Percentiles rank a stretch among this genome's conserved stretches.
Evolutionary conservation across 2,797 vertebrate species (phyloP).

Genomic region (Kryptopterus vitreolus): DNA sequence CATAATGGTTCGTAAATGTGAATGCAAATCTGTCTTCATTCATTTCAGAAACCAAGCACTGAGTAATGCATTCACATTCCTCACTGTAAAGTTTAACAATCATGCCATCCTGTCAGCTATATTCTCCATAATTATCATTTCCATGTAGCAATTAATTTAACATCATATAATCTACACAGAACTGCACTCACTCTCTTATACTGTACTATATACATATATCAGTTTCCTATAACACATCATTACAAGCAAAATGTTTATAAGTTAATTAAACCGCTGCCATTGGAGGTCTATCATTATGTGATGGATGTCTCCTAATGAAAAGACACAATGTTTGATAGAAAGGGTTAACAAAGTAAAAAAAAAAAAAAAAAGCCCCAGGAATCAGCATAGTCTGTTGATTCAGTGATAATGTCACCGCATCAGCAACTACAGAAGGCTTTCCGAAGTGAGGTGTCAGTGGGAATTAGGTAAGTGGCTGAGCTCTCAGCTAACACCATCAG

Average conservation of each 20-base stretch:
- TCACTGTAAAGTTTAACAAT: not conserved
- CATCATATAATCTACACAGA: not conserved
- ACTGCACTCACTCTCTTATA: not conserved
- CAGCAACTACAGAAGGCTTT: constrained; percentile 80
- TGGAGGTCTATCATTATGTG: not conserved
- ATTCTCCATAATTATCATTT: not conserved
- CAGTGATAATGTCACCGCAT: constrained; percentile 56
- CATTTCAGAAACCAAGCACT: not conserved
- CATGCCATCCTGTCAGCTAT: not conserved
- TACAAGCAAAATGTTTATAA: not conserved
- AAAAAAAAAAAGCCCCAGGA: constrained; percentile 25
- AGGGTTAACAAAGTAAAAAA: constrained; percentile 15
- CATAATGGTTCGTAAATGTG: not conserved
- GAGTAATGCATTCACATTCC: not conserved
- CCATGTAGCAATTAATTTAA: not conserved
- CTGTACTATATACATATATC: not conserved
- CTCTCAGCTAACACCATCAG: constrained; percentile 73
- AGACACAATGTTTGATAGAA: not conserved
- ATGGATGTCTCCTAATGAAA: not conserved
- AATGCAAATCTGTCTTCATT: not conserved
- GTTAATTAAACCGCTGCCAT: not conserved
- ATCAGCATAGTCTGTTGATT: constrained; percentile 24
- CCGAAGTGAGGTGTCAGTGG: constrained; percentile 90
- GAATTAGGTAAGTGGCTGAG: constrained; percentile 82
- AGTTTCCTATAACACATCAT: not conserved